Evolutionary conservation across 2,797 vertebrate species (phyloP).

Genomic region (Myotis vivesi): DNA sequence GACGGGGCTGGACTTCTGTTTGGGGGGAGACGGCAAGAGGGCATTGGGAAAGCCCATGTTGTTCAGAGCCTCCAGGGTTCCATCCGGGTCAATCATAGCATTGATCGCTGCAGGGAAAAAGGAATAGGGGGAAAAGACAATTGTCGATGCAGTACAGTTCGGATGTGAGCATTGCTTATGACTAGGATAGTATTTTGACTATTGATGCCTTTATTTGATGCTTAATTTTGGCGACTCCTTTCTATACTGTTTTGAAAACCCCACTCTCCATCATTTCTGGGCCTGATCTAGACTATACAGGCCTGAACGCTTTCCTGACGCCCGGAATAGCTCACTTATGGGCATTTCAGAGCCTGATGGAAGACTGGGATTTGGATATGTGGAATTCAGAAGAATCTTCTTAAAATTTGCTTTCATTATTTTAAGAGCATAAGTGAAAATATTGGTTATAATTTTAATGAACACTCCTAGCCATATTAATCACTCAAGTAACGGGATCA

Average conservation of each 20-base stretch:
- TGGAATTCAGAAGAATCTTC: slow-evolving; percentile 1
- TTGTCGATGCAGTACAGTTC: background rate
- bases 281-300: background rate
- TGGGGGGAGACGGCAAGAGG: slow-evolving; percentile 85
- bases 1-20: slow-evolving; percentile 85
- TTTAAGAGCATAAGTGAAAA: background rate
- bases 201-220: background rate
- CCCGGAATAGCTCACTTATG: background rate
- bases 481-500: background rate
- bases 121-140: background rate
- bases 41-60: slow-evolving; percentile 90
- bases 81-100: slow-evolving; percentile 98
- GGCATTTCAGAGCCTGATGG: background rate
- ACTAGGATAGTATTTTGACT: background rate
- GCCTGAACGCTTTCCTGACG: background rate
- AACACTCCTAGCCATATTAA: background rate
- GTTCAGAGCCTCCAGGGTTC: slow-evolving; percentile 94
- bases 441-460: background rate
- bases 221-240: slow-evolving; percentile 26
- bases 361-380: background rate
- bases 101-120: slow-evolving; percentile 90
- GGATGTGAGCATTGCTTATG: background rate
- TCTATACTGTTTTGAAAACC: background rate
- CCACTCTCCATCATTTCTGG: background rate
- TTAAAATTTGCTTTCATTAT: background rate